Percentiles rank a stretch among this genome's conserved stretches.
Evolutionary conservation across 2,888 invertebrate species (phyloP).

Genomic region (Leucania comma): DNA sequence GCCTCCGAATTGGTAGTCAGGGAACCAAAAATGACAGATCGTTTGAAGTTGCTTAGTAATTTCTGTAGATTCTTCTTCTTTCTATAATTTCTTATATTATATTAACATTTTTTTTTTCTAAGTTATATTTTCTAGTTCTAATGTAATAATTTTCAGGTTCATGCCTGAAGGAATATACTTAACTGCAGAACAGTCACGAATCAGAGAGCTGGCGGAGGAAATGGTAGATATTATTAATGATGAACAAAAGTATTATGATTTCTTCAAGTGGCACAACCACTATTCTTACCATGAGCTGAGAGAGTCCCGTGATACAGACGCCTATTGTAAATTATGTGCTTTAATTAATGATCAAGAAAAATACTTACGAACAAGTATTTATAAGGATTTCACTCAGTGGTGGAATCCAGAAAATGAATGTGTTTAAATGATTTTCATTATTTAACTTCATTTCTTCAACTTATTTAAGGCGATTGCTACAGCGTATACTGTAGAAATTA

Average conservation of each 20-base stretch:
- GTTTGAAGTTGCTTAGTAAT: background rate
- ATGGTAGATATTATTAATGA: constrained; percentile 68
- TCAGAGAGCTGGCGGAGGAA: constrained; percentile 52
- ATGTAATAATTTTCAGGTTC: constrained; percentile 56
- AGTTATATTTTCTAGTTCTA: background rate
- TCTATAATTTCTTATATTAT: background rate
- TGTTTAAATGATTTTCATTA: background rate
- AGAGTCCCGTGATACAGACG: constrained; percentile 58
- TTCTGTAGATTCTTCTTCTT: background rate
- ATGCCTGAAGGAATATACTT: constrained; percentile 71
- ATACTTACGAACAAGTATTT: constrained; percentile 23
- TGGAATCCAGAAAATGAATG: constrained; percentile 58
- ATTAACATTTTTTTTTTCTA: background rate
- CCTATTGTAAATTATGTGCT: constrained; percentile 63
- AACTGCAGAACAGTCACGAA: constrained; percentile 44
- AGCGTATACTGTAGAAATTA: no score
- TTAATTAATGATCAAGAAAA: constrained; percentile 37
- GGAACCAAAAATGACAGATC: background rate
- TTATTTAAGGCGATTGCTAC: background rate
- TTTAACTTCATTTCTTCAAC: background rate
- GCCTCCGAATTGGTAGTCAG: no score
- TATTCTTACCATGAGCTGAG: constrained; percentile 66
- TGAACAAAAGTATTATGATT: constrained; percentile 64
- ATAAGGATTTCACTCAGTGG: constrained; percentile 62
- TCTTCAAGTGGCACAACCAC: constrained; percentile 73